Evolutionary conservation across 2,113 vertebrate genomes (phyloP).

Genomic region (Bettongia penicillata): DNA sequence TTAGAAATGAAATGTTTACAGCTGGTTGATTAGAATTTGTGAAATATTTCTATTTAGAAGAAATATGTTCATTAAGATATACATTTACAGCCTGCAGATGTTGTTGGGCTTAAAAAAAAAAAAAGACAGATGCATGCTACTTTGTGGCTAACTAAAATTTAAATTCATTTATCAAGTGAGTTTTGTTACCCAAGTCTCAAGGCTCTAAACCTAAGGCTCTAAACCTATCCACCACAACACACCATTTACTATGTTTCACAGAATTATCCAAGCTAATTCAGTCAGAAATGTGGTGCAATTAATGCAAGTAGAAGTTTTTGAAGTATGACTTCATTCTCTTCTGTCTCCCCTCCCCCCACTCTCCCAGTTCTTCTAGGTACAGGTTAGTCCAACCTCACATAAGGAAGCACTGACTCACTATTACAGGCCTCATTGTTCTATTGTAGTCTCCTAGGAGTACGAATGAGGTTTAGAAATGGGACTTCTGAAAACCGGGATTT

Average conservation of each 20-base stretch:
- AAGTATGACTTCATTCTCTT: neutral
- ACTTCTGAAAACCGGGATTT: neutral
- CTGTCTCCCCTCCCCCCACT: neutral
- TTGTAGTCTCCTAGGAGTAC: neutral
- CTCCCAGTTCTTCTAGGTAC: neutral
- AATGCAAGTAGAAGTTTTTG: neutral
- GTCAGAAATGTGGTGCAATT: neutral
- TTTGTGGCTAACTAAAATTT: conserved; percentile 46
- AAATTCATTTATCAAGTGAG: neutral
- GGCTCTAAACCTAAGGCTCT: neutral
- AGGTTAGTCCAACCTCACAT: neutral
- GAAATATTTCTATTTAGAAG: conserved; percentile 58
- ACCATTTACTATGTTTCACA: neutral
- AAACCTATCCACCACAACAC: neutral
- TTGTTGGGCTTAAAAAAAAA: conserved; percentile 26
- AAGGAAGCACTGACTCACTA: neutral
- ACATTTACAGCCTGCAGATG: conserved; percentile 42
- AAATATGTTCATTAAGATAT: conserved; percentile 53
- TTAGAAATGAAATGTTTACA: conserved; percentile 64
- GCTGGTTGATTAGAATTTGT: conserved; percentile 55
- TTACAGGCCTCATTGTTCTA: neutral
- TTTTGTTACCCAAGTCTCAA: neutral
- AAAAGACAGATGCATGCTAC: neutral
- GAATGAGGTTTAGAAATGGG: neutral
- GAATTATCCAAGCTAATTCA: neutral